A percentile compares a stretch with the other conserved stretches of the same genome.
phyloP scores from a whole-genome alignment of 2,797 vertebrate genomes.

The Oreortyx pictus region DNA sequence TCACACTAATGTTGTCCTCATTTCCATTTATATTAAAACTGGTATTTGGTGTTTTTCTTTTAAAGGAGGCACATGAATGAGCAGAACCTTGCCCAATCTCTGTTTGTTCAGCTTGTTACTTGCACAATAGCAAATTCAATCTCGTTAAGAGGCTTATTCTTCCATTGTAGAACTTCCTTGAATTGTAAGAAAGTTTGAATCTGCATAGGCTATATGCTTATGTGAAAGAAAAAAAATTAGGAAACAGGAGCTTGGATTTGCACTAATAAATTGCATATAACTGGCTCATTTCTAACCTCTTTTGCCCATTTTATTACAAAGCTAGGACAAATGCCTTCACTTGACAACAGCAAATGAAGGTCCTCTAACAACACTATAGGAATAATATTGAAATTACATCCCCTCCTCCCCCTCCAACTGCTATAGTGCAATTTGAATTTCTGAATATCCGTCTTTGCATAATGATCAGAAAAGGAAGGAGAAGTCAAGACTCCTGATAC shows the following conservation, averaged over 20 bases:
- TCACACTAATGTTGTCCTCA: slow-evolving; percentile 78
- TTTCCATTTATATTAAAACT: slow-evolving; percentile 89
- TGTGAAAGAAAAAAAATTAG: slow-evolving; percentile 14
- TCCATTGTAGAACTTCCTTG: slow-evolving; percentile 72
- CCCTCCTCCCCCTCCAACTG: neutral
- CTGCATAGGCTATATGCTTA: slow-evolving; percentile 38
- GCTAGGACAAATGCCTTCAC: neutral
- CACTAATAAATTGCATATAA: slow-evolving; percentile 59
- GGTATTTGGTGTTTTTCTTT: slow-evolving; percentile 79
- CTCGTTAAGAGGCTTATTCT: slow-evolving; percentile 82
- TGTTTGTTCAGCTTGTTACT: slow-evolving; percentile 85
- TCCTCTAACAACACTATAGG: neutral
- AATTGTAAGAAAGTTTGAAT: slow-evolving; percentile 77
- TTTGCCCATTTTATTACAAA: slow-evolving; percentile 59
- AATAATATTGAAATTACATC: neutral
- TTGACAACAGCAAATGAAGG: slow-evolving; percentile 21
- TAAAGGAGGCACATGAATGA: slow-evolving; percentile 79
- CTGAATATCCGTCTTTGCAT: neutral
- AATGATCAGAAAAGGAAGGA: neutral
- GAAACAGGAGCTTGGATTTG: slow-evolving; percentile 10
- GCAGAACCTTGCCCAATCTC: slow-evolving; percentile 81
- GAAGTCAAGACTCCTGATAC: neutral
- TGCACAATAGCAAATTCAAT: slow-evolving; percentile 81
- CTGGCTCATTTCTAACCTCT: slow-evolving; percentile 52
- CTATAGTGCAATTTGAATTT: slow-evolving; percentile 10